Evolutionary conservation across 2,113 vertebrate species (phyloP).

Genomic region (Meriones unguiculatus): DNA sequence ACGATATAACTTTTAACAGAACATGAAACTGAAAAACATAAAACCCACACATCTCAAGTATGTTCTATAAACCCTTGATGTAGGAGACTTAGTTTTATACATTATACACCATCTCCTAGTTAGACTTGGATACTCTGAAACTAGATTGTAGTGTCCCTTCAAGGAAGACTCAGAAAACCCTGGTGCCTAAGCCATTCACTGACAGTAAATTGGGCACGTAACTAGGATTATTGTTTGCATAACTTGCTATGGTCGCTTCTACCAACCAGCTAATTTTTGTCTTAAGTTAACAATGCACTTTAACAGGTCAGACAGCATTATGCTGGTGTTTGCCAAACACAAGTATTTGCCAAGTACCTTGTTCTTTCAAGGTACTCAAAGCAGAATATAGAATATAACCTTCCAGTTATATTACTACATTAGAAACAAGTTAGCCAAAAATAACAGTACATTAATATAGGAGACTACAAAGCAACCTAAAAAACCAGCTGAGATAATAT

Average conservation of each 20-base stretch:
- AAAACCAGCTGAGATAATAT: not conserved
- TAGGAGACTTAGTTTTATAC: not conserved
- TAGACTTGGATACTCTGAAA: slow-evolving; percentile 31
- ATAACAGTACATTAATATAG: not conserved
- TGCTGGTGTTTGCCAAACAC: not conserved
- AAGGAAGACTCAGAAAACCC: not conserved
- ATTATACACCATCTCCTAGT: not conserved
- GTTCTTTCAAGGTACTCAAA: slow-evolving; percentile 23
- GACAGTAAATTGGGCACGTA: not conserved
- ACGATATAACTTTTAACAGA: not conserved
- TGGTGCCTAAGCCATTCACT: not conserved
- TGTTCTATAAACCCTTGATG: not conserved
- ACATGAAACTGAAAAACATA: not conserved
- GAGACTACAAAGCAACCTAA: not conserved
- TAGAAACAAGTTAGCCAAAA: slow-evolving; percentile 2
- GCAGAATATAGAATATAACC: not conserved
- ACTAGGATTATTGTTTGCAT: not conserved
- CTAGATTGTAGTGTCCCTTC: slow-evolving; percentile 19
- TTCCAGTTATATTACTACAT: not conserved
- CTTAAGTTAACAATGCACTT: not conserved
- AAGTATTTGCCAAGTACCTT: slow-evolving; percentile 22
- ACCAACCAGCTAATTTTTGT: not conserved
- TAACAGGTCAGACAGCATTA: not conserved
- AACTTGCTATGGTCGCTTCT: not conserved
- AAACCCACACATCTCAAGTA: not conserved